These are phyloP conservation scores for Lycopodina hypogea DNA, from an alignment of 37 sponge, comb jelly and placozoan genomes.

Conservation along the genomic window DNA sequence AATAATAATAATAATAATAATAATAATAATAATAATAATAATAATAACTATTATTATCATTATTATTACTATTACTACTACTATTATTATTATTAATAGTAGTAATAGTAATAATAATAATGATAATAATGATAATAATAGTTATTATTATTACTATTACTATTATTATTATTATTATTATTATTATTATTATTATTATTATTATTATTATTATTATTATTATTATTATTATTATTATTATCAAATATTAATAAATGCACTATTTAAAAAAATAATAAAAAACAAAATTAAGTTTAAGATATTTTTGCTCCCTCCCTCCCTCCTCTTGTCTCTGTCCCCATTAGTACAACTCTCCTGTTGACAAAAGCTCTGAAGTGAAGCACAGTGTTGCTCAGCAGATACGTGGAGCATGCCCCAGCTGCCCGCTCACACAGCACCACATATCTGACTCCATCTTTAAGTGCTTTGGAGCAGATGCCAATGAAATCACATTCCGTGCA, in stretches of 20 bases:
- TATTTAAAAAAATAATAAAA: too few species aligned
- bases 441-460: conserved; percentile 12
- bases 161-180: background rate
- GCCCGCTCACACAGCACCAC: conserved; percentile 11
- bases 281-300: too few species aligned
- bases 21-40: too few species aligned
- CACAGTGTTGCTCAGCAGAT: background rate
- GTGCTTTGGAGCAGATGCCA: conserved; percentile 12
- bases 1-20: too few species aligned
- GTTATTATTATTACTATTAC: background rate
- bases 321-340: too few species aligned
- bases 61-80: too few species aligned
- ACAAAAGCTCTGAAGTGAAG: background rate
- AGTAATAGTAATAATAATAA: too few species aligned
- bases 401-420: background rate
- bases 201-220: too few species aligned
- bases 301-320: too few species aligned
- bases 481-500: conserved; percentile 27
- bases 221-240: too few species aligned
- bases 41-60: too few species aligned
- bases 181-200: conserved; percentile 4
- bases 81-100: background rate
- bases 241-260: too few species aligned
- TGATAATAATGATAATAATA: background rate
- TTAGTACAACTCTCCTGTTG: background rate